Evolutionary conservation across 2,888 invertebrate species (phyloP).

Genomic region (Epiblema foenella): DNA sequence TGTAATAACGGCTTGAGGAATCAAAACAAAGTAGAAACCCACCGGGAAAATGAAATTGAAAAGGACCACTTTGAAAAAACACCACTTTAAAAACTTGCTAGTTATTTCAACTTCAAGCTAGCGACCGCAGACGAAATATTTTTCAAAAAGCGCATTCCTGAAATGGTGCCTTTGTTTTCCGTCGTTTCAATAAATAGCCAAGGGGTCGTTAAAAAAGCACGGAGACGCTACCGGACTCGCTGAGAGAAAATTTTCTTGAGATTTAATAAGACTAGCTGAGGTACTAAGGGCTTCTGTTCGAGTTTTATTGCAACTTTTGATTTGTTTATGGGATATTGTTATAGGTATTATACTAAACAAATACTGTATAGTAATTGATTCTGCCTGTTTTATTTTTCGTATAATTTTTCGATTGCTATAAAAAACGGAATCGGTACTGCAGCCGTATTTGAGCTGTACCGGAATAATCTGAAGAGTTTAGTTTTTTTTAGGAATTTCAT

Average conservation of each 20-base stretch:
- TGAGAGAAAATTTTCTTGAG: conserved; percentile 37
- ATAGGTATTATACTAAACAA: too few relatives aligned
- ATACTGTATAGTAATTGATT: too few relatives aligned
- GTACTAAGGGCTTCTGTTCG: conserved; percentile 16
- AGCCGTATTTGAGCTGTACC: too few relatives aligned
- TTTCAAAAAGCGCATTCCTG: conserved; percentile 35
- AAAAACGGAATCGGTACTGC: too few relatives aligned
- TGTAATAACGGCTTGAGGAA: neutral
- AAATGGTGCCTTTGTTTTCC: conserved; percentile 31
- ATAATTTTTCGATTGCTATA: too few relatives aligned
- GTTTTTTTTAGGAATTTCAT: too few relatives aligned
- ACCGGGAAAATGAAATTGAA: neutral
- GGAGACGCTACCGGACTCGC: conserved; percentile 24
- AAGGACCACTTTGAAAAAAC: conserved; percentile 3
- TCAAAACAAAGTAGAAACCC: neutral
- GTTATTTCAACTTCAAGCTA: conserved; percentile 1
- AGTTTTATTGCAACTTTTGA: neutral
- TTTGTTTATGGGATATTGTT: neutral
- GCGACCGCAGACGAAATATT: conserved; percentile 12
- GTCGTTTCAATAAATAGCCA: conserved; percentile 42
- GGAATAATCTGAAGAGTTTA: too few relatives aligned
- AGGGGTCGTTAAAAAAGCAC: conserved; percentile 40
- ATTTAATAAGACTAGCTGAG: conserved; percentile 40
- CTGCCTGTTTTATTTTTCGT: too few relatives aligned
- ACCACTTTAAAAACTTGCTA: conserved; percentile 8